Evolutionary conservation across 2,113 vertebrate species (phyloP).

Genomic region (Callocephalon fimbriatum): DNA sequence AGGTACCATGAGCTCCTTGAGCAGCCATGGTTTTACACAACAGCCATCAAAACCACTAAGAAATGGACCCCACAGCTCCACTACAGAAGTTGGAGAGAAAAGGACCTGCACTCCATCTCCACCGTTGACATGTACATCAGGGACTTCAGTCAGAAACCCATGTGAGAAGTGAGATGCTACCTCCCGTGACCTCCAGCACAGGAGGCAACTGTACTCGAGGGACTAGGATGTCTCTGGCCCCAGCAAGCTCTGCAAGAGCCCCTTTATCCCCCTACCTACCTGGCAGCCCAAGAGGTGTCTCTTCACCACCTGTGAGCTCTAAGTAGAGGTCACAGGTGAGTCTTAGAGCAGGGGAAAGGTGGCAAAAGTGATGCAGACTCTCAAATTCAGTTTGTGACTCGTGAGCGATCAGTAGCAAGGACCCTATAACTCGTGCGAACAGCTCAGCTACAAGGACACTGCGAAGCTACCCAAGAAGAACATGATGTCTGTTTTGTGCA

Average conservation of each 20-base stretch:
- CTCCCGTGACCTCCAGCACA: background rate
- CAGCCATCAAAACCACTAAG: background rate
- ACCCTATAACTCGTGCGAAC: rapidly evolving
- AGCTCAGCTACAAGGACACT: background rate
- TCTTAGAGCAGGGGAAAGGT: background rate
- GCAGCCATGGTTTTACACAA: background rate
- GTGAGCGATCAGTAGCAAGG: background rate
- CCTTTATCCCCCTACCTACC: background rate
- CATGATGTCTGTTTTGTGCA: background rate
- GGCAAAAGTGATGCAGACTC: background rate
- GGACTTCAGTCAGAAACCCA: background rate
- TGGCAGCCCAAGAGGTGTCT: background rate
- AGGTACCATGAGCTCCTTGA: rapidly evolving
- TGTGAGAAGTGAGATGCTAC: background rate
- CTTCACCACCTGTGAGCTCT: background rate
- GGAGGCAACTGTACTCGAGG: background rate
- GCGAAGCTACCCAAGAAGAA: background rate
- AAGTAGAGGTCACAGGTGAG: background rate
- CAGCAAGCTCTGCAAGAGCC: background rate
- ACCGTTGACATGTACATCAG: background rate
- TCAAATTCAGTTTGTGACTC: background rate
- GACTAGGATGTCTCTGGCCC: no score
- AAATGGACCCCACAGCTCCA: background rate
- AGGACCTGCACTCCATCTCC: background rate
- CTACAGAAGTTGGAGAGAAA: background rate